Evolutionary conservation across 1,140 invertebrate species (phyloP), one percentile per base, ranked within the genome.

Genomic region (Tetragnatha versicolor): DNA sequence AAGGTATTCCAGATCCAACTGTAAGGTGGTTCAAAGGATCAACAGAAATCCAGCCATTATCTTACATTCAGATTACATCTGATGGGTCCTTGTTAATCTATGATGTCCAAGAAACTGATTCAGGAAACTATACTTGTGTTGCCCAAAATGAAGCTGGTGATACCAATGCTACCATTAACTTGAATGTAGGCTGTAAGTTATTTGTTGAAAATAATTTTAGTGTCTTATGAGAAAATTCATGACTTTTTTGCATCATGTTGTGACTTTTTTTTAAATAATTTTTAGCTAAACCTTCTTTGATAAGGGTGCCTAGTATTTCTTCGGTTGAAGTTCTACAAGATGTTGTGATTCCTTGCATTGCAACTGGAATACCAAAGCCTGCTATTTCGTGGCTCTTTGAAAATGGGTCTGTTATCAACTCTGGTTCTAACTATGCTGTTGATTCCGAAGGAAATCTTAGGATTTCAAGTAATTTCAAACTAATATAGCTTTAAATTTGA

Each of bases 141-240:
- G 86, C 85, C 6, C 82, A 81, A 29, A 87, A 87, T 80, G 83
- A 84, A 58, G 87, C 87, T 37, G 87, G 87, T 0, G 81, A 60
- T 17, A 83, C 83, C 45, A 81, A 82, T 2, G 85, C 82, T 25
- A 79, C 72, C 2, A 78, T 86, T 12, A 75, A 37, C 10, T 80
- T 87, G 25, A 83, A 85, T 81, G 85, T 87, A 55, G 86, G 86
- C 80, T 84, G 86, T 87, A 84, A 84, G 85, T 83, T 20, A 37
- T 2, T 35, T 10, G 14, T 58, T n/a, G 7, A n/a, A 3, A 22
- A 53, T 51, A 25, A n/a, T n/a, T n/a, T n/a, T n/a, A 63, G 2
- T 27, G 14, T 55, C 53, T 35, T 33, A 25, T 33, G 33, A 29
- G 7, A 29, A 2, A 58, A 33, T 7, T 0, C 4, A 10, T 55